Evolutionary conservation across 2,113 vertebrate genomes (phyloP), one percentile per base, ranked within the genome.

Genomic region (Mystacornis crossleyi): DNA sequence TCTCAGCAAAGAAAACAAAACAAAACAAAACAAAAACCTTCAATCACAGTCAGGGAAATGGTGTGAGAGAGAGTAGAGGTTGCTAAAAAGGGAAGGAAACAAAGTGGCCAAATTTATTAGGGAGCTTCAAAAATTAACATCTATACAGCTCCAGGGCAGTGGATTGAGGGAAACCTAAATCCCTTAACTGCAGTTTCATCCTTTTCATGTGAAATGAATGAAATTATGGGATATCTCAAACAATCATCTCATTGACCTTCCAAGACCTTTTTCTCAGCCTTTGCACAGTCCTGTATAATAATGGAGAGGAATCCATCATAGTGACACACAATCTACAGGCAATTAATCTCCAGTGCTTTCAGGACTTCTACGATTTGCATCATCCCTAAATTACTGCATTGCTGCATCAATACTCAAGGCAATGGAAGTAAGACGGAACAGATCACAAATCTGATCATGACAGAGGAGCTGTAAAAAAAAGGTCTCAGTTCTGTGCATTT

Each of bases 171-270:
- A 85, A 83, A 83, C 25, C 25, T 86, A 38, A 83, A 81, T 36
- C 9, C 16, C 19, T 47, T 11, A 40, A 33, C 24, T 42, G 38
- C 24, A 4, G 0, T 42, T 64, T 81, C 36, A 31, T 73, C 58
- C 45, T 86, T 77, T 81, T 43, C 60, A 77, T 7, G 19, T 45
- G 48, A 83, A 94, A 90, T 40, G 43, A 65, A 88, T 66, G 9
- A 70, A 66, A 93, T 81, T 36, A 82, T 6, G 40, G 12, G 33
- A 31, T 81, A 88, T 48, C 69, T 77, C 78, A 88, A 94, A 86
- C 50, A 83, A 96, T 78, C 2, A 86, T 71, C 58, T 83, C 60
- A 28, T 66, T 88, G 84, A 93, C 87, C 90, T 91, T 90, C 90
- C 43, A 48, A 78, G n/a, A 88, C 74, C 51, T 83, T 90, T 83